Evolutionary conservation across 2,888 invertebrate species (phyloP).

Genomic region (Darwinula stevensoni): DNA sequence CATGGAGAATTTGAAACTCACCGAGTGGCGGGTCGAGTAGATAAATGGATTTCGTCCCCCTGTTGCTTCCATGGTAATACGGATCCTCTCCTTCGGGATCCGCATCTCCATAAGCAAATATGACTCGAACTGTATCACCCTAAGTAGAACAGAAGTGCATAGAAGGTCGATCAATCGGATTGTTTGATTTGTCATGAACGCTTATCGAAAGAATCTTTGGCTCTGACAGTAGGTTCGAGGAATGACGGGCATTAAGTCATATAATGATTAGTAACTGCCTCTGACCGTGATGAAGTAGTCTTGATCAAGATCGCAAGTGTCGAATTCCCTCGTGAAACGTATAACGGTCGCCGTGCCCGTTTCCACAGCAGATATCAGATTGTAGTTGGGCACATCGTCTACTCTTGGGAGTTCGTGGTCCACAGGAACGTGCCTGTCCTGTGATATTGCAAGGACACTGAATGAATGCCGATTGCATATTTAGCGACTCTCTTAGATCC

Average conservation of each 20-base stretch:
- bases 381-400: constrained; percentile 10
- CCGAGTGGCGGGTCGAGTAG: constrained; percentile 6
- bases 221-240: too few relatives aligned
- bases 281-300: too few relatives aligned
- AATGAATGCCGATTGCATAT: too few relatives aligned
- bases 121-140: constrained; percentile 9
- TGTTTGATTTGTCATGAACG: too few relatives aligned
- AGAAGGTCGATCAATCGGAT: too few relatives aligned
- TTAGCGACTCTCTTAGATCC: too few relatives aligned
- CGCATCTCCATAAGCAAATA: constrained; percentile 9
- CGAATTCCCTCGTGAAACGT: constrained; percentile 9
- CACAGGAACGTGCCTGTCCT: constrained; percentile 10
- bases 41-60: constrained; percentile 8
- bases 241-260: too few relatives aligned
- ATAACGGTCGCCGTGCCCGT: constrained; percentile 10
- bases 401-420: constrained; percentile 9
- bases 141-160: constrained; percentile 5
- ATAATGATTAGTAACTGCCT: too few relatives aligned
- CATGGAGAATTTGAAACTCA: too few relatives aligned
- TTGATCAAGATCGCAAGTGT: too few relatives aligned
- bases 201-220: too few relatives aligned
- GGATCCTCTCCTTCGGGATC: constrained; percentile 8
- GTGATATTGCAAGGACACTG: too few relatives aligned
- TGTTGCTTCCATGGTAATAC: constrained; percentile 7
- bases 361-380: constrained; percentile 9